Evolutionary conservation across 2,888 invertebrate species (phyloP).

Genomic region (Leptura quadrifasciata): DNA sequence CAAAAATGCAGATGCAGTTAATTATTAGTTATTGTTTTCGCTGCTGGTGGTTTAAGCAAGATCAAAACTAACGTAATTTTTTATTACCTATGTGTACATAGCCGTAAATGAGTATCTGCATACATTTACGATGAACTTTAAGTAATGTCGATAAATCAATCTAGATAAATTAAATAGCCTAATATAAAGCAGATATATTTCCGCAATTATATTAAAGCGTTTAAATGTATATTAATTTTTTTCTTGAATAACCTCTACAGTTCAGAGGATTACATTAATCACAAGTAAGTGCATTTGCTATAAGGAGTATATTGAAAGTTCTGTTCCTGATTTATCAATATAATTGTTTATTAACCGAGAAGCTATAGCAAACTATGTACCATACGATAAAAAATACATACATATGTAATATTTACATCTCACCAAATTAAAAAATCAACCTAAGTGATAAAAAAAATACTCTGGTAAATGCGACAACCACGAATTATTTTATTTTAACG

Average conservation of each 20-base stretch:
- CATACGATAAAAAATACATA: no score
- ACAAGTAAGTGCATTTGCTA: not conserved
- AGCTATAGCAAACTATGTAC: no score
- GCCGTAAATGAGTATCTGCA: not conserved
- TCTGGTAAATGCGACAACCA: no score
- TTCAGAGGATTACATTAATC: not conserved
- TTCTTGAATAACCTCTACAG: not conserved
- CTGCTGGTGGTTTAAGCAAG: not conserved
- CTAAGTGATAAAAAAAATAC: no score
- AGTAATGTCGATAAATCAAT: not conserved
- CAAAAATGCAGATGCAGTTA: not conserved
- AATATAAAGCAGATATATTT: not conserved
- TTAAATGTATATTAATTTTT: not conserved
- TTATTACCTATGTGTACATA: not conserved
- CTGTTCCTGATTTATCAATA: no score
- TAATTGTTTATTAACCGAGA: no score
- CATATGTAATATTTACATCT: no score
- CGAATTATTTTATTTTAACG: no score
- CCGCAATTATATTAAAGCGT: not conserved
- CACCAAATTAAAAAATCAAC: no score
- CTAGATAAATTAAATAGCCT: not conserved
- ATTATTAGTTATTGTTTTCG: conserved; percentile 9
- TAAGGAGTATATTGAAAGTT: not conserved
- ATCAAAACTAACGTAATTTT: not conserved
- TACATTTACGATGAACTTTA: not conserved